Evolutionary conservation across 92 coral and sea anemone species (phyloP).

Genomic region (Galaxea fascicularis): DNA sequence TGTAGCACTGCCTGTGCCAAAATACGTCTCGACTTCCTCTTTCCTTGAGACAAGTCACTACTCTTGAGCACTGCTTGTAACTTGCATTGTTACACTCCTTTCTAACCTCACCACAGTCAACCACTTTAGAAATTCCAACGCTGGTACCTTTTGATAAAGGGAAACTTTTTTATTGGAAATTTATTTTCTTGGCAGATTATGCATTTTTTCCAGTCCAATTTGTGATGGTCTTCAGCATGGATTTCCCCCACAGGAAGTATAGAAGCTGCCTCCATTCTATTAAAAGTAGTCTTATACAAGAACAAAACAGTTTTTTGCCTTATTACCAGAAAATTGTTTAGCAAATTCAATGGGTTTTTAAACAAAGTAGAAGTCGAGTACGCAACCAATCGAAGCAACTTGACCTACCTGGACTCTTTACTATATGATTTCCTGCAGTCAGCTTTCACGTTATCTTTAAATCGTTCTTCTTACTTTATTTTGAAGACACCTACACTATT

Average conservation of each 20-base stretch:
- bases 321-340: neutral
- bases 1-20: conserved; percentile 70
- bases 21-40: conserved; percentile 26
- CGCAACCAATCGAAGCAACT: neutral
- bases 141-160: conserved; percentile 65
- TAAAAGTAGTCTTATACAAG: conserved; percentile 4
- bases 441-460: neutral
- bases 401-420: conserved; percentile 2
- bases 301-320: conserved; percentile 12
- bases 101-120: conserved; percentile 67
- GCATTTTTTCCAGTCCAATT: conserved; percentile 34
- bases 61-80: conserved; percentile 24
- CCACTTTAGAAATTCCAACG: conserved; percentile 44
- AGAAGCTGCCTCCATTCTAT: conserved; percentile 33
- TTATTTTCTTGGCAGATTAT: conserved; percentile 44
- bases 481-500: neutral
- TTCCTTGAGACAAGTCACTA: conserved; percentile 21
- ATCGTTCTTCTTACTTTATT: neutral
- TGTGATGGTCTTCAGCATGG: neutral
- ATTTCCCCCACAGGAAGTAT: conserved; percentile 11
- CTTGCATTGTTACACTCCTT: conserved; percentile 34
- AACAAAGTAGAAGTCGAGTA: neutral
- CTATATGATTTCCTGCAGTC: neutral
- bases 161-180: conserved; percentile 8
- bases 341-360: neutral